Evolutionary conservation across 2,888 invertebrate genomes (phyloP).

Genomic region (Corbicula japonica): DNA sequence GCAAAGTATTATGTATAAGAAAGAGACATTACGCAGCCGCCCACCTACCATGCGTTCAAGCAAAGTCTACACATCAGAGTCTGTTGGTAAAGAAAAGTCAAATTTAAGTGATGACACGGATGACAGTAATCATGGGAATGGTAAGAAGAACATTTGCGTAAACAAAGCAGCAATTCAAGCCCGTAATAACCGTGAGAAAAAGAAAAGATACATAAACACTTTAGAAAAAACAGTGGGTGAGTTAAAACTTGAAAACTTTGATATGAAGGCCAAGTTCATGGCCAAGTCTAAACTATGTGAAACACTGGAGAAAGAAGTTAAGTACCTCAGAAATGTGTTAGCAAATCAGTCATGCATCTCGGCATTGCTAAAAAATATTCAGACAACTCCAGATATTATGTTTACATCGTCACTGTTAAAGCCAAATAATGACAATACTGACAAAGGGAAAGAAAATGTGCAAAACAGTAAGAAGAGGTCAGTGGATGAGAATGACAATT

Average conservation of each 20-base stretch:
- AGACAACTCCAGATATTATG: conserved; percentile 66
- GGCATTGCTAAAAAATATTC: conserved; percentile 64
- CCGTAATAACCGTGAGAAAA: conserved; percentile 66
- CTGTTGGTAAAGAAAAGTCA: neutral
- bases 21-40: conserved; percentile 2
- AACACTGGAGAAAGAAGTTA: conserved; percentile 62
- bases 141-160: conserved; percentile 46
- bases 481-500: conserved; percentile 29
- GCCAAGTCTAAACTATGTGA: conserved; percentile 22
- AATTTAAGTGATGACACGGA: neutral
- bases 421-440: neutral
- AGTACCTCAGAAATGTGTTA: conserved; percentile 72
- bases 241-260: conserved; percentile 47
- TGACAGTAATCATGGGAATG: neutral
- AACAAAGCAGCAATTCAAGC: conserved; percentile 68
- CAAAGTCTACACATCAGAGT: neutral
- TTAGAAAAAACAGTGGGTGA: conserved; percentile 28
- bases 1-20: no score
- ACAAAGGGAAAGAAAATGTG: conserved; percentile 1
- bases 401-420: conserved; percentile 62
- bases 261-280: conserved; percentile 39
- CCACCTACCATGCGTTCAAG: conserved; percentile 5
- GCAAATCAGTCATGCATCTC: conserved; percentile 73
- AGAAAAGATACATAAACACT: conserved; percentile 63
- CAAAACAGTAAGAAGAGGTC: neutral